A percentile compares a stretch with the other conserved stretches of the same genome.
Evolutionary conservation across 2,797 vertebrate species (phyloP).

Genomic region (Manis javanica): DNA sequence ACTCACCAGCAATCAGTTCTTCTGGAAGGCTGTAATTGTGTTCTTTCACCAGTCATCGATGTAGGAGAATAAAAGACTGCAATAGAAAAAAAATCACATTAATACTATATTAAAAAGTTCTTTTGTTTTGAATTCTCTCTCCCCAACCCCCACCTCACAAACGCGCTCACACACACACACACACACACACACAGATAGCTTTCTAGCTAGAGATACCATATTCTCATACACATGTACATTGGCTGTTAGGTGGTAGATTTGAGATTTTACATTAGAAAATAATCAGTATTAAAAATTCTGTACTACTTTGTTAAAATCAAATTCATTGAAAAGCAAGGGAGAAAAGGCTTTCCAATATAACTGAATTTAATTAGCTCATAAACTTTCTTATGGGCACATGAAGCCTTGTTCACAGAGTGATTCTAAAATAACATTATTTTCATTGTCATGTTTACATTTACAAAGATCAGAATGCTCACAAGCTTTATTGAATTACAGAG

Average conservation of each 20-base stretch:
- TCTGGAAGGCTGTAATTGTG: not conserved
- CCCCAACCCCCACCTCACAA: too few species aligned
- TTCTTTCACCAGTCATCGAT: not conserved
- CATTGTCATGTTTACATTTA: not conserved
- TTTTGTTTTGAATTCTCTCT: not conserved
- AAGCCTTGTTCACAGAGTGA: not conserved
- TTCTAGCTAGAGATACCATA: not conserved
- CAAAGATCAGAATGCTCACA: not conserved
- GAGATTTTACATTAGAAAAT: slow-evolving; percentile 54
- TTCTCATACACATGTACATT: not conserved
- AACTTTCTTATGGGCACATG: not conserved
- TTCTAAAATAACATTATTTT: not conserved
- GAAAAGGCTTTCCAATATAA: slow-evolving; percentile 17
- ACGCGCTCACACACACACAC: too few species aligned
- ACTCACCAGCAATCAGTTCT: not conserved
- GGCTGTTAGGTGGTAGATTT: not conserved
- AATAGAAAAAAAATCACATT: not conserved
- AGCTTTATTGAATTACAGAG: not conserved
- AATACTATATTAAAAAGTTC: not conserved
- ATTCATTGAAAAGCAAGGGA: slow-evolving; percentile 28
- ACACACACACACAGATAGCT: not conserved
- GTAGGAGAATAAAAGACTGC: not conserved
- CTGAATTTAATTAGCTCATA: slow-evolving; percentile 36
- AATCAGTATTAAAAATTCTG: slow-evolving; percentile 25
- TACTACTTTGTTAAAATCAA: slow-evolving; percentile 30